Conservation (phyloP, 2,113 vertebrate genomes). For the Oophaga pumilio region DNA sequence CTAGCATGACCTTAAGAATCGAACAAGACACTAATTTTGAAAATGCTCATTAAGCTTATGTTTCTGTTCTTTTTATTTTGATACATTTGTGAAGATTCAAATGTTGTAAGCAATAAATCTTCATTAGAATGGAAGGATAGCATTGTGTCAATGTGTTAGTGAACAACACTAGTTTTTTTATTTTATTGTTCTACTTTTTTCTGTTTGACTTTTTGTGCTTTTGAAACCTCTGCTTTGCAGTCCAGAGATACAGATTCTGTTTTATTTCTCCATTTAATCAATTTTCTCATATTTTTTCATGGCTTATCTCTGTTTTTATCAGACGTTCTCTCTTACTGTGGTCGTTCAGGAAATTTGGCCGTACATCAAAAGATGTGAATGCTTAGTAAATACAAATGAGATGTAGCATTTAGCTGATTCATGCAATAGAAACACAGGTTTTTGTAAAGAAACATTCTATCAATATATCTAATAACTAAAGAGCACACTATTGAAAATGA, state of each 20-base stretch:
- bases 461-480: not conserved
- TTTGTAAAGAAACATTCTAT: not conserved
- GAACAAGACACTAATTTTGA: not conserved
- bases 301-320: conserved; percentile 28
- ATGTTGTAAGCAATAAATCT: not conserved
- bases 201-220: conserved; percentile 6
- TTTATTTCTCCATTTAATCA: conserved; percentile 22
- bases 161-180: not conserved
- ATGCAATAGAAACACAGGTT: not conserved
- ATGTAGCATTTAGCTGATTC: conserved; percentile 10
- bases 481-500: not conserved
- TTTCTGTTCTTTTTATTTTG: not conserved
- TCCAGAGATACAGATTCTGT: not conserved
- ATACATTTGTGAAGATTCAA: not conserved
- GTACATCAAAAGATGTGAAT: conserved; percentile 29
- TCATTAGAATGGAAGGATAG: not conserved
- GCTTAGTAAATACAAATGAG: conserved; percentile 37
- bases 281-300: conserved; percentile 31
- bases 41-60: not conserved
- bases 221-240: not conserved
- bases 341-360: conserved; percentile 37
- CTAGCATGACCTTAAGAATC: not conserved
- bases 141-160: not conserved
- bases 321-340: not conserved
- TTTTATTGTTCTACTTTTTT: not conserved